Conservation (phyloP, 2,113 vertebrate genomes). For the Petrocephalus zakoni region DNA sequence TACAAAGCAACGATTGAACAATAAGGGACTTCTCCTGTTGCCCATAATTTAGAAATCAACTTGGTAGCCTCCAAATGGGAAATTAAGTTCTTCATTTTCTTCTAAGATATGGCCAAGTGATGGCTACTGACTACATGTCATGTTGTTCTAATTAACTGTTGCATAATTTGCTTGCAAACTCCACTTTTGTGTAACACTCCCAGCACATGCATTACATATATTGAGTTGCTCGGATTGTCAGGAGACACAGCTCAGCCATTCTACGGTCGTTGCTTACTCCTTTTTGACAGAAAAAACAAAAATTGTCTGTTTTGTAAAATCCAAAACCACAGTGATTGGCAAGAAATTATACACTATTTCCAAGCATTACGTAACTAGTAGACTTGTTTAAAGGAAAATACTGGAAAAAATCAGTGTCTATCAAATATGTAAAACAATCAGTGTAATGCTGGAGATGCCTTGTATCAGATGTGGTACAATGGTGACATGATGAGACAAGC, state of each 20-base stretch:
- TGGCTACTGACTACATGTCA: not conserved
- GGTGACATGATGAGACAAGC: not conserved
- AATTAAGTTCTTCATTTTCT: not conserved
- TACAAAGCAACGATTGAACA: not conserved
- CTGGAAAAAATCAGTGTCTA: not conserved
- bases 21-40: not conserved
- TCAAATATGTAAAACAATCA: not conserved
- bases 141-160: not conserved
- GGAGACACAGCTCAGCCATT: not conserved
- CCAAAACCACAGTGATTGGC: not conserved
- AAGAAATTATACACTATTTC: not conserved
- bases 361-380: not conserved
- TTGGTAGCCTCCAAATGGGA: not conserved
- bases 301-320: not conserved
- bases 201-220: not conserved
- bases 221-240: not conserved
- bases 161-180: not conserved
- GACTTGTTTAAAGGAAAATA: not conserved
- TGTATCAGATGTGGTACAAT: not conserved
- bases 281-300: not conserved
- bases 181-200: not conserved
- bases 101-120: not conserved
- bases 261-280: not conserved
- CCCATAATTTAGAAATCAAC: not conserved
- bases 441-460: not conserved